These are phyloP conservation scores for Vanacampus margaritifer DNA, from an alignment of 2,113 vertebrate genomes.

Conservation along the genomic window DNA sequence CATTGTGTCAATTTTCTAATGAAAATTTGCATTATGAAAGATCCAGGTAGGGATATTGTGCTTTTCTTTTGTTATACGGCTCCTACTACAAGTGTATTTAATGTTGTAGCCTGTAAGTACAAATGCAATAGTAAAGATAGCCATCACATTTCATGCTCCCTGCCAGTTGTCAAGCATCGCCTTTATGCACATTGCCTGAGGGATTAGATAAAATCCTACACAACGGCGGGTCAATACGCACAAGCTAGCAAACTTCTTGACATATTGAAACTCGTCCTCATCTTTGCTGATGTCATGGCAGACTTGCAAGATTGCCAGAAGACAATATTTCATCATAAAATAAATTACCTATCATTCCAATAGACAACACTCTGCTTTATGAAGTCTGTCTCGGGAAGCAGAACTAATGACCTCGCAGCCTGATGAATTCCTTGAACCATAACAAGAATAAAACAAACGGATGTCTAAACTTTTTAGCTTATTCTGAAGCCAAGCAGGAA, in stretches of 20 bases:
- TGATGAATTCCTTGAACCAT: slow-evolving; percentile 10
- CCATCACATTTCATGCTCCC: slow-evolving; percentile 48
- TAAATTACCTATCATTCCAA: slow-evolving; percentile 13
- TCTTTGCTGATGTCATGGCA: slow-evolving; percentile 27
- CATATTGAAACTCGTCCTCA: slow-evolving; percentile 33
- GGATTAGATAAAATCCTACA: slow-evolving; percentile 74
- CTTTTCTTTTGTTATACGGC: background rate
- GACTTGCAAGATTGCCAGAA: slow-evolving; percentile 21
- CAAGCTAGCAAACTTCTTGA: slow-evolving; percentile 34
- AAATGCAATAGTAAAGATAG: slow-evolving; percentile 32
- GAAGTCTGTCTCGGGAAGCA: slow-evolving; percentile 3
- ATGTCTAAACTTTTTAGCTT: slow-evolving; percentile 32
- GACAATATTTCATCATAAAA: slow-evolving; percentile 16
- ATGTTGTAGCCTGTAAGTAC: slow-evolving; percentile 3
- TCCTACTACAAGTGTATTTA: background rate
- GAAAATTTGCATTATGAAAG: background rate
- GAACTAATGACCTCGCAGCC: slow-evolving; percentile 12
- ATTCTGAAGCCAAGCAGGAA: slow-evolving; percentile 38
- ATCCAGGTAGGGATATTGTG: background rate
- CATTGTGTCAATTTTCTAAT: background rate
- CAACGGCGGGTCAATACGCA: slow-evolving; percentile 56
- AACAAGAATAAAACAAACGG: slow-evolving; percentile 32
- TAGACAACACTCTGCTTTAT: slow-evolving; percentile 1
- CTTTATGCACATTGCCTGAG: slow-evolving; percentile 65
- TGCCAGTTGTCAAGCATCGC: slow-evolving; percentile 72